A percentile compares a stretch with the other conserved stretches of the same genome.
These are phyloP conservation scores for Tenebrosternarchus preto DNA, from an alignment of 2,113 vertebrate species.

Conservation along the genomic window DNA sequence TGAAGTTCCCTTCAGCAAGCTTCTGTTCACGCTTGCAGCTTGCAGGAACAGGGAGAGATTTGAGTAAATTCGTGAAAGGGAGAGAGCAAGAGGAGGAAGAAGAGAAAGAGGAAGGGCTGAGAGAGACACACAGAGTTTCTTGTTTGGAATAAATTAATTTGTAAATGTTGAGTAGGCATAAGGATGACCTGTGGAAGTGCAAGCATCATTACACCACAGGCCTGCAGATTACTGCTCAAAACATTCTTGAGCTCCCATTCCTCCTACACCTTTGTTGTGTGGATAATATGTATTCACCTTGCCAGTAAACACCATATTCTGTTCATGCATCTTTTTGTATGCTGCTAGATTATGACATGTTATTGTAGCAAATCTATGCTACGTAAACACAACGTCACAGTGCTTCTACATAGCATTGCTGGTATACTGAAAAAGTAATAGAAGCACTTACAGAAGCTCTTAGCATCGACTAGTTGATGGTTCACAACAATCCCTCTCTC, in stretches of 20 bases:
- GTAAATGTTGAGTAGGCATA: conserved; percentile 1
- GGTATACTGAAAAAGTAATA: not conserved
- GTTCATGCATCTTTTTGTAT: not conserved
- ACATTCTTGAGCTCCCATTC: not conserved
- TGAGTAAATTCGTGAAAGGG: conserved; percentile 39
- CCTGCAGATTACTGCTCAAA: not conserved
- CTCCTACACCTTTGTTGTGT: not conserved
- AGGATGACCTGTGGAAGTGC: not conserved
- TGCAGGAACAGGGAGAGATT: conserved; percentile 50
- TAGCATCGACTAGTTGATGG: not conserved
- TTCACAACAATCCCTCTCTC: conserved; percentile 36
- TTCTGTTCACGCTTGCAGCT: conserved; percentile 40
- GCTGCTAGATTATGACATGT: not conserved
- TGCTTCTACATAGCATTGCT: not conserved
- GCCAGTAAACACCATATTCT: not conserved
- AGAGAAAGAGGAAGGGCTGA: not conserved
- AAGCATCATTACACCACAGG: conserved; percentile 5
- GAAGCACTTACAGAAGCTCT: not conserved
- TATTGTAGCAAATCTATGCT: not conserved
- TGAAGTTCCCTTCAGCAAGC: conserved; percentile 59
- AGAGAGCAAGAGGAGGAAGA: conserved; percentile 21
- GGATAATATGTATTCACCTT: not conserved
- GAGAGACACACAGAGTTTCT: conserved; percentile 20
- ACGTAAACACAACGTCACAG: not conserved
- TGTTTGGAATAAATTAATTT: conserved; percentile 29